These are phyloP conservation scores for Hemitrygon akajei DNA, from an alignment of 2,797 vertebrate species.

Conservation along the genomic window DNA sequence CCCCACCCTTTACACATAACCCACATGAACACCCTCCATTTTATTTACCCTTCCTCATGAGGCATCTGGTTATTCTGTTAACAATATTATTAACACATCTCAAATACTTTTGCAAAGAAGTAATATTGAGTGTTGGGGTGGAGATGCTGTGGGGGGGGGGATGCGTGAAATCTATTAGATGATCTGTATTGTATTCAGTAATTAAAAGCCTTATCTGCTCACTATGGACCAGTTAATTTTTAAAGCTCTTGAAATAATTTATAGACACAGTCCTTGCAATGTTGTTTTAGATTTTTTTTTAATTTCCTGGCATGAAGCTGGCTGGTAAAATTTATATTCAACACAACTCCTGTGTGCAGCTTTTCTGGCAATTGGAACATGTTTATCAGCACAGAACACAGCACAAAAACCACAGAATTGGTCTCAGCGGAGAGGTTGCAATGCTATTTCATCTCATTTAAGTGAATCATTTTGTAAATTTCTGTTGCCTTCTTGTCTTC, in stretches of 20 bases:
- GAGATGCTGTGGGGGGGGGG: no score
- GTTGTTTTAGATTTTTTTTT: neutral
- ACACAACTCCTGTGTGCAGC: slow-evolving; percentile 3
- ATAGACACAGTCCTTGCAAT: neutral
- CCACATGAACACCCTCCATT: no score
- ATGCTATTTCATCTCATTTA: slow-evolving; percentile 1
- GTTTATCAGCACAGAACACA: slow-evolving; percentile 17
- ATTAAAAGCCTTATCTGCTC: neutral
- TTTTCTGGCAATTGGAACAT: slow-evolving; percentile 4
- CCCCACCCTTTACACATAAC: neutral
- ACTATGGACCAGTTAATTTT: neutral
- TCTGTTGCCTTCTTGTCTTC: neutral
- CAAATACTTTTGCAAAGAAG: neutral
- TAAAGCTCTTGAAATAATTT: slow-evolving; percentile 13
- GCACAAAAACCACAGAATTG: slow-evolving; percentile 6
- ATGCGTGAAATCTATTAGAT: neutral
- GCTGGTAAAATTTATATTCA: slow-evolving; percentile 31
- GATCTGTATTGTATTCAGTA: neutral
- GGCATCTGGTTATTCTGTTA: neutral
- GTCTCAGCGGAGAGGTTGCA: slow-evolving; percentile 6
- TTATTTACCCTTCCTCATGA: neutral
- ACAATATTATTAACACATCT: neutral
- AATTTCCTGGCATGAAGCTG: neutral
- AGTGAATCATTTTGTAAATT: slow-evolving; percentile 30
- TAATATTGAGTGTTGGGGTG: neutral